phyloP scores from a whole-genome alignment of 1,140 invertebrate genomes.

The Drosophila lini region DNA sequence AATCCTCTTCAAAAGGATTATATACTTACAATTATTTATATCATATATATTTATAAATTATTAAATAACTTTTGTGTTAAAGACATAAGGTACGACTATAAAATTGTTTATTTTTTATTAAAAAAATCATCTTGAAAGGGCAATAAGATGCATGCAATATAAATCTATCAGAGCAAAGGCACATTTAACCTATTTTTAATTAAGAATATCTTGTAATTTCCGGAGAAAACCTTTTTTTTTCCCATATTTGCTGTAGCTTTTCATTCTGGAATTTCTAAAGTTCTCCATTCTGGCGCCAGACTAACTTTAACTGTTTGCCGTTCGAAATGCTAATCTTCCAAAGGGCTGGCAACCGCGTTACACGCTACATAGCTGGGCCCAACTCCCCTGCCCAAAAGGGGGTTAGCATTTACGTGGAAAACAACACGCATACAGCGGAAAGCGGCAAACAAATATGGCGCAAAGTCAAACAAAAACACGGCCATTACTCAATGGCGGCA shows the following conservation, averaged over 20 bases:
- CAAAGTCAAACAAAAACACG: slow-evolving; percentile 64
- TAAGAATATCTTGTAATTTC: neutral
- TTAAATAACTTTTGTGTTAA: no score
- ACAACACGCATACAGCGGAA: slow-evolving; percentile 22
- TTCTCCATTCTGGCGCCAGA: slow-evolving; percentile 17
- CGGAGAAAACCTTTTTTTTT: neutral
- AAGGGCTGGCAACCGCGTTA: slow-evolving; percentile 58
- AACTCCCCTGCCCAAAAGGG: neutral
- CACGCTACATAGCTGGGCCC: slow-evolving; percentile 25
- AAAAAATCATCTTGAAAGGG: no score
- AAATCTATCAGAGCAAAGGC: neutral
- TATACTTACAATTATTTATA: no score
- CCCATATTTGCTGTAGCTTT: slow-evolving; percentile 1
- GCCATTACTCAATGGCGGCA: slow-evolving; percentile 69
- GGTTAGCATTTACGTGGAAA: neutral
- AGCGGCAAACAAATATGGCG: slow-evolving; percentile 71
- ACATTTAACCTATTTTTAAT: neutral
- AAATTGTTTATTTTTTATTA: no score
- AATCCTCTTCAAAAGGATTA: no score
- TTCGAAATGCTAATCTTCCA: slow-evolving; percentile 46
- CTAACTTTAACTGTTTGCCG: slow-evolving; percentile 34
- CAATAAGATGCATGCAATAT: no score
- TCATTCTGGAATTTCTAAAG: slow-evolving; percentile 4
- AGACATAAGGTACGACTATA: no score
- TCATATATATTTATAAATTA: no score